Evolutionary conservation across 2,888 invertebrate species (phyloP).

Genomic region (Heliconius ismenius): DNA sequence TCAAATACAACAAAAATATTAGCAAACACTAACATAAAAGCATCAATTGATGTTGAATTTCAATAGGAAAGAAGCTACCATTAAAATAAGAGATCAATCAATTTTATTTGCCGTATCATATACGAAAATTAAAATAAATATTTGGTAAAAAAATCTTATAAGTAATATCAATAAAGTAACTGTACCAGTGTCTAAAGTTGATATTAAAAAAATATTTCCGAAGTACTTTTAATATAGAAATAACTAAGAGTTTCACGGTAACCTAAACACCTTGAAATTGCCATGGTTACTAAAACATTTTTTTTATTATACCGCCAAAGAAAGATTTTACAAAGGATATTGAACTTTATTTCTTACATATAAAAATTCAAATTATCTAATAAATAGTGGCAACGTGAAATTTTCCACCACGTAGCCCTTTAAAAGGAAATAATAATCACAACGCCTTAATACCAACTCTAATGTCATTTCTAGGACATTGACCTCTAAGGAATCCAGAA

Average conservation of each 20-base stretch:
- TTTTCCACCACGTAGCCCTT: not conserved
- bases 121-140: not conserved
- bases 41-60: not conserved
- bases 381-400: not conserved
- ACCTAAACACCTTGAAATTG: slow-evolving; percentile 25
- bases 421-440: slow-evolving; percentile 3
- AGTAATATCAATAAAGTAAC: not conserved
- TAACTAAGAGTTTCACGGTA: not conserved
- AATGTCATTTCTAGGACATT: slow-evolving; percentile 7
- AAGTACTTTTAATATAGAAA: not conserved
- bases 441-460: not conserved
- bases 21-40: not conserved
- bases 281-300: slow-evolving; percentile 35
- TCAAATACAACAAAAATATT: not conserved
- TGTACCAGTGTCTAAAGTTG: not conserved
- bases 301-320: slow-evolving; percentile 19
- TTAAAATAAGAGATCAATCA: not conserved
- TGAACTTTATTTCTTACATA: not conserved
- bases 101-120: not conserved
- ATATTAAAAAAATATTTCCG: not conserved
- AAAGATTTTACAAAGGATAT: not conserved
- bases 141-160: not conserved
- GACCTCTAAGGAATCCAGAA: not conserved
- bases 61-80: not conserved
- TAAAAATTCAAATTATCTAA: not conserved